Evolutionary conservation across 2,113 vertebrate species (phyloP), one percentile per base, ranked within the genome.

Genomic region (Beaufortia kweichowensis): DNA sequence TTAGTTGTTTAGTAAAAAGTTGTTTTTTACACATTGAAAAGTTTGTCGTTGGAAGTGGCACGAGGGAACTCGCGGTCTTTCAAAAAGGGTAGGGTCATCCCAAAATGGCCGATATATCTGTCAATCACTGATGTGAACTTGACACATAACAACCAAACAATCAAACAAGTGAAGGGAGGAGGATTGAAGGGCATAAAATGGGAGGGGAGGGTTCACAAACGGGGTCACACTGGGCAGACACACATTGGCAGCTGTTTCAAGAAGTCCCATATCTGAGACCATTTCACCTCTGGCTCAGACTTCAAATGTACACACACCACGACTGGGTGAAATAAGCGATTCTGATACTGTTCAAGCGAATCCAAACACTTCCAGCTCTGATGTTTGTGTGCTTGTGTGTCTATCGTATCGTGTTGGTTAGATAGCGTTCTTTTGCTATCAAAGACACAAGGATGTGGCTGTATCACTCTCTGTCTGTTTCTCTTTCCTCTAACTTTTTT

Each of bases 321-420:
- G n/a, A 14, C 46, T 56, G 67, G 23, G 19, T 35, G 48, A 69
- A 55, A 53, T 69, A 55, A 35, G 28, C n/a, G 12, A 33, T 69
- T 24, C n/a, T 23, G 28, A 55, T 69, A 50, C 28, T 3, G 29
- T 69, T 26, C 43, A 50, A 48, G 64, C 43, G 29, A 67, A 67
- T 67, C 43, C 43, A 50, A 50, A 67, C 65, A 67, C 65, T 67
- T 67, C 43, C 65, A 67, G 65, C 65, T 67, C 65, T 50, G 43
- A 50, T 33, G 66, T 55, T 55, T 55, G 66, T 15, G n/a, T 55
- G 28, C 65, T 68, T 68, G 43, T 50, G 46, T 31, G 8, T 21
- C 53, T 10, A 7, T 11, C 35, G 9, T 39, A 39, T 39, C 35
- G 35, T 39, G 35, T 24, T 55, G 28, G 29, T 23, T 6, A 56